Base-by-base conservation (phyloP, 2,113 vertebrate genomes). In the Sylvilagus bachmani region DNA sequence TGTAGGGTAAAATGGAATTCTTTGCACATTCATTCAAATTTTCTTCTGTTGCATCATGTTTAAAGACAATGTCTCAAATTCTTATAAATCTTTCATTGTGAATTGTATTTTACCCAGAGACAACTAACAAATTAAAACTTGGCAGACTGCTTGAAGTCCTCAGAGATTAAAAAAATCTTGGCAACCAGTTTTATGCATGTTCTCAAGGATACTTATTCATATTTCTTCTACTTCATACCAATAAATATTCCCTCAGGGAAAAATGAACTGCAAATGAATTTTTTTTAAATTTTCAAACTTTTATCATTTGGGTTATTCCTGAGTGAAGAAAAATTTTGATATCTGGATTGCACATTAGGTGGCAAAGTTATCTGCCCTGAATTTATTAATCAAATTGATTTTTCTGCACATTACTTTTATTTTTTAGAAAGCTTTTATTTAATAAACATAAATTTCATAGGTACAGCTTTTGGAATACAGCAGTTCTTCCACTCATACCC, bases 251-350 rank as follows among this genome's bases (percentile, higher is more conserved):
- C 66, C 82, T 74, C 80, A 55, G 70, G 75, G 87, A 67, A 93
- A 92, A 88, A 17, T 53, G 88, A 92, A 69, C 77, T 82, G 58
- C 53, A 94, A 85, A 74, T 33, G 29, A 33, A 85, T 33, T 31
- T 24, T 93, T 85, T 67, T 21, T 27, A 85, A 93, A 79, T 66
- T 62, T 93, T 84, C 44, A 12, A 93, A 84, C 49, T 94, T 96
- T 92, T 75, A n/a, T 83, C 69, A 95, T 95, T 92, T 96, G 64
- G 4, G 86, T 96, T 92, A 83, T 82, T 95, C 66, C 31, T 89
- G 90, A 90, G 53, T 93, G 90, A 86, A 79, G 58, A 86, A 87
- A 89, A 90, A 71, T 22, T 62, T 77, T 90, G n/a, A 11, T 79
- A 82, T 79, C 85, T 92, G 74, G 82, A 86, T 92, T 89, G 70